Percentiles rank a stretch among this genome's conserved stretches.
Evolutionary conservation across 92 coral and sea anemone genomes (phyloP).

Genomic region (Porites rus): DNA sequence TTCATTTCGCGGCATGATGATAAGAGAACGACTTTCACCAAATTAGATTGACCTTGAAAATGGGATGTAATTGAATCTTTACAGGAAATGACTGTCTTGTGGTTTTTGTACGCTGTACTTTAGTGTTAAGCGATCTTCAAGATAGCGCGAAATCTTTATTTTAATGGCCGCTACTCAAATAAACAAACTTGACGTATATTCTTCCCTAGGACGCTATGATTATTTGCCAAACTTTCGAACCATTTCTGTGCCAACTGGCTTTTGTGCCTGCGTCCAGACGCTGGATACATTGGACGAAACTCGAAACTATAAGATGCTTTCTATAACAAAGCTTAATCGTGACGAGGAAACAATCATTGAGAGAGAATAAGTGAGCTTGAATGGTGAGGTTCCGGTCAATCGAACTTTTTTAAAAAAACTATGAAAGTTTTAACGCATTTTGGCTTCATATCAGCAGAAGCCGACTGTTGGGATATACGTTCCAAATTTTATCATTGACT

Average conservation of each 20-base stretch:
- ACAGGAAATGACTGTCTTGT: slow-evolving; percentile 37
- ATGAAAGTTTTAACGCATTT: background rate
- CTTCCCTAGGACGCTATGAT: background rate
- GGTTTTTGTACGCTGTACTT: slow-evolving; percentile 1
- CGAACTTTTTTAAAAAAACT: background rate
- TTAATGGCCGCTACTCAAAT: background rate
- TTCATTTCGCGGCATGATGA: slow-evolving; percentile 29
- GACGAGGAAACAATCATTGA: no score
- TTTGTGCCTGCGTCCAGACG: slow-evolving; percentile 41
- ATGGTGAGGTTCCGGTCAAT: no score
- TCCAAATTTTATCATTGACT: slow-evolving; percentile 12
- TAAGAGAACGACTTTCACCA: slow-evolving; percentile 27
- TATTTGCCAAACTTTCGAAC: background rate
- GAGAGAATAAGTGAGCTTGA: no score
- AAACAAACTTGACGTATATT: background rate
- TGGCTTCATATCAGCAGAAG: slow-evolving; percentile 1
- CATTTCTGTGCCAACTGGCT: background rate
- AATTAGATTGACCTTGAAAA: slow-evolving; percentile 20
- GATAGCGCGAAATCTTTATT: slow-evolving; percentile 11
- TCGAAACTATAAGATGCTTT: slow-evolving; percentile 24
- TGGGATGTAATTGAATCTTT: slow-evolving; percentile 30
- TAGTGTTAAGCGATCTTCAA: slow-evolving; percentile 37
- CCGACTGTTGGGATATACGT: slow-evolving; percentile 3
- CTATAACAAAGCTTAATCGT: background rate
- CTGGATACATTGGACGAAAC: slow-evolving; percentile 14